Conservation (phyloP, 2,797 vertebrate genomes). For the Sebastes hubbsi region DNA sequence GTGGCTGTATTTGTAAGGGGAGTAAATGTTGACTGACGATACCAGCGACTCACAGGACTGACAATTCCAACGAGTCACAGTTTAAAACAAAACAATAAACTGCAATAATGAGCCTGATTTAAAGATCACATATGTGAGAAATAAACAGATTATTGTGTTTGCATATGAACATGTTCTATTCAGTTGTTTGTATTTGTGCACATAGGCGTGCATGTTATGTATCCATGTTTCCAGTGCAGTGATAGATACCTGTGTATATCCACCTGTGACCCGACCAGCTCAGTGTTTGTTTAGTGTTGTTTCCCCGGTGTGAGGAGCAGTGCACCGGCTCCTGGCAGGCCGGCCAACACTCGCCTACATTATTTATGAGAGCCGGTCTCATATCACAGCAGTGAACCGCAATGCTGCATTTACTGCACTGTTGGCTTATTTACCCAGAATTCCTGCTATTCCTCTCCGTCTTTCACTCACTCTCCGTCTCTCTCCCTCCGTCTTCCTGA, state of each 20-base stretch:
- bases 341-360: constrained; percentile 41
- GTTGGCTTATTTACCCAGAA: constrained; percentile 43
- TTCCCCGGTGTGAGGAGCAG: constrained; percentile 3
- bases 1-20: no score
- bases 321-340: constrained; percentile 4
- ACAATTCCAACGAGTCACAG: no score
- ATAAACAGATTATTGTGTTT: background rate
- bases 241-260: constrained; percentile 9
- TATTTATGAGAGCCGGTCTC: constrained; percentile 67
- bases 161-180: background rate
- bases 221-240: background rate
- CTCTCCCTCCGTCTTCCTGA: background rate
- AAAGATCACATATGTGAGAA: no score
- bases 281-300: constrained; percentile 36
- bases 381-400: constrained; percentile 52
- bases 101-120: background rate
- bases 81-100: no score
- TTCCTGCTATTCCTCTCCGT: constrained; percentile 3
- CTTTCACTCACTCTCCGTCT: constrained; percentile 5
- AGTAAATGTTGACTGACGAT: no score
- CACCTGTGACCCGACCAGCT: constrained; percentile 7
- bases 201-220: background rate
- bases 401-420: constrained; percentile 55
- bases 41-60: no score
- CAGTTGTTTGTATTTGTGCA: background rate